Percentiles rank a stretch among this genome's conserved stretches.
Conservation (phyloP, 1,140 invertebrate genomes). For the Drosophila sproati region DNA sequence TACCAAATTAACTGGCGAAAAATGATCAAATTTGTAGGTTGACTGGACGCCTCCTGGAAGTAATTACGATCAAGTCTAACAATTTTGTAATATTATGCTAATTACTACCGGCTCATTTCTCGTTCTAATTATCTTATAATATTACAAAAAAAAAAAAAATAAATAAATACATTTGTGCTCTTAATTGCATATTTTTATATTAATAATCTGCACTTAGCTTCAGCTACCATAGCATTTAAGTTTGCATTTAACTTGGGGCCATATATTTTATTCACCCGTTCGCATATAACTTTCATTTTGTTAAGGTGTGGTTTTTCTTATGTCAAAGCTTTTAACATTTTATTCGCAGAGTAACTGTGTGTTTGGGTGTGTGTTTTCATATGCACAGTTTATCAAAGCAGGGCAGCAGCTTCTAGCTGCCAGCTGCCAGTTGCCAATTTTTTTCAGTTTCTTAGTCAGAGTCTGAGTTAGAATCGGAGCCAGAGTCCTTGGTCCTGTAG, state of each 20-base stretch:
- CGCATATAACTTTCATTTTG: conserved; percentile 55
- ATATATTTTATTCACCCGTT: conserved; percentile 67
- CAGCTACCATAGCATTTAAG: too few species aligned
- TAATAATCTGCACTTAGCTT: too few species aligned
- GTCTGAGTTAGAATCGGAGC: conserved; percentile 7
- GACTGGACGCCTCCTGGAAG: too few species aligned
- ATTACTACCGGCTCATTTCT: too few species aligned
- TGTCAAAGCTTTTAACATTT: conserved; percentile 59
- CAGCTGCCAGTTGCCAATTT: conserved; percentile 51
- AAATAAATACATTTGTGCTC: too few species aligned
- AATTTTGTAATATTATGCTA: too few species aligned
- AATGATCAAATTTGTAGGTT: too few species aligned
- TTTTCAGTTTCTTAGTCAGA: conserved; percentile 49
- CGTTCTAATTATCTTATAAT: too few species aligned
- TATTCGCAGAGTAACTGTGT: conserved; percentile 34
- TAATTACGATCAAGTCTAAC: too few species aligned
- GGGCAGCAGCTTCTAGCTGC: conserved; percentile 45
- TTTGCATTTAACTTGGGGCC: neutral
- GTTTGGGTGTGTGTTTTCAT: conserved; percentile 9
- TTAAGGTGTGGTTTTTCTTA: conserved; percentile 26
- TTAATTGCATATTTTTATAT: too few species aligned
- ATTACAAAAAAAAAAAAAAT: too few species aligned
- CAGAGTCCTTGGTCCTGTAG: conserved; percentile 12
- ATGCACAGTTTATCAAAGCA: conserved; percentile 73
- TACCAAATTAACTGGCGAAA: too few species aligned